Base-by-base conservation (phyloP, 2,888 invertebrate species). In the Tachina grossa region DNA sequence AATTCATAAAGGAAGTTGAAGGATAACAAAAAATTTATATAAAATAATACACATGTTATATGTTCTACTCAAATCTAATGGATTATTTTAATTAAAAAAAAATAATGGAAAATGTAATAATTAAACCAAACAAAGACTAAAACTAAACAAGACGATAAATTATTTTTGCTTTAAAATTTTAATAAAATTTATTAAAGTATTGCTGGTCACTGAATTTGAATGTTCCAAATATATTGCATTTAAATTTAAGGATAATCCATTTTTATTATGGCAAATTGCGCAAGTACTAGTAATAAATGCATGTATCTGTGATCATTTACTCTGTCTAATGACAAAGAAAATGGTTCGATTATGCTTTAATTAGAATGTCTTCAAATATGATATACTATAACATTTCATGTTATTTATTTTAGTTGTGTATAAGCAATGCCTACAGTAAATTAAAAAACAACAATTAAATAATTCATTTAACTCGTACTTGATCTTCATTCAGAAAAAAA, bases 1-100 rank as follows among this genome's bases (percentile, higher is more conserved):
- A 71, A 79, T 79, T 79, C 84, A 84, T 84, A 83, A 84, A 79
- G 74, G 63, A 79, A 69, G 55, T 45, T 72, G 22, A 53, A 76
- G 45, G 41, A 72, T 66, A 69, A 72, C 59, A 61, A 41, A 31
- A 31, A 61, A 49, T 49, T 45, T 8, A 22, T 31, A 10, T 10
- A 51, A 43, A 75, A 45, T 22, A 13, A 75, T 2, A 76, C 8
- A 55, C 55, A 19, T 10, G 14, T n/a, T 51, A 6, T 51, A 43
- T 61, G 43, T 59, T 63, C 39, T 74, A 5, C 49, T 14, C 1
- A 66, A 51, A 57, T 80, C 57, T 65, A 66, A 80, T 74, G 49
- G 72, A 65, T 74, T 66, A 57, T 80, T 80, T 80, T 80, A 80
- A 80, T 74, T 80, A 51, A 80, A 47, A 80, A 47, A 69, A 41